Evolutionary conservation across 2,888 invertebrate genomes (phyloP).

Genomic region (Callyntrura sp.): DNA sequence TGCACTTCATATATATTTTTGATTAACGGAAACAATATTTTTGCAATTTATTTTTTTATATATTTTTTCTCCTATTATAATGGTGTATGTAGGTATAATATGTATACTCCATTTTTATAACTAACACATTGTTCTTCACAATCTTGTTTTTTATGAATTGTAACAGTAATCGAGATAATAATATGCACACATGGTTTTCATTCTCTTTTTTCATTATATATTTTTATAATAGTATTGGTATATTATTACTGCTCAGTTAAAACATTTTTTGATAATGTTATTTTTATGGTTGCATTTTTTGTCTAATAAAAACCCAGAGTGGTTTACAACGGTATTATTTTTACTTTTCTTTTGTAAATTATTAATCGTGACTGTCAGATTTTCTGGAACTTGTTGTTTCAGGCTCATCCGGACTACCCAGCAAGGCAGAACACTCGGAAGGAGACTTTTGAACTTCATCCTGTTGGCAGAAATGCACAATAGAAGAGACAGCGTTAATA

Average conservation of each 20-base stretch:
- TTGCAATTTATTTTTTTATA: background rate
- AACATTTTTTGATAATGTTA: background rate
- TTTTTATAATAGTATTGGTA: background rate
- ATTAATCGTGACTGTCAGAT: slow-evolving; percentile 61
- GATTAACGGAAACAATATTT: slow-evolving; percentile 19
- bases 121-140: slow-evolving; percentile 39
- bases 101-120: slow-evolving; percentile 24
- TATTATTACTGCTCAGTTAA: slow-evolving; percentile 8
- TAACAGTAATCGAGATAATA: background rate
- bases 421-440: slow-evolving; percentile 75
- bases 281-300: background rate
- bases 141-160: slow-evolving; percentile 22
- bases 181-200: slow-evolving; percentile 39
- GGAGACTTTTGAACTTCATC: slow-evolving; percentile 77
- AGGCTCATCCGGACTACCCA: slow-evolving; percentile 74
- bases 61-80: background rate
- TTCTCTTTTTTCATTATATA: slow-evolving; percentile 2
- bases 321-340: background rate
- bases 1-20: background rate
- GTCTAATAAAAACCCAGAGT: slow-evolving; percentile 9
- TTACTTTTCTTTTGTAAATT: background rate
- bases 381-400: slow-evolving; percentile 60
- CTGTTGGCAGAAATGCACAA: slow-evolving; percentile 39
- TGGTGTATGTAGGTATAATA: slow-evolving; percentile 6
- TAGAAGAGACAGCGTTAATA: background rate